phyloP scores from a whole-genome alignment of 2,113 vertebrate genomes.

The Willisornis vidua region DNA sequence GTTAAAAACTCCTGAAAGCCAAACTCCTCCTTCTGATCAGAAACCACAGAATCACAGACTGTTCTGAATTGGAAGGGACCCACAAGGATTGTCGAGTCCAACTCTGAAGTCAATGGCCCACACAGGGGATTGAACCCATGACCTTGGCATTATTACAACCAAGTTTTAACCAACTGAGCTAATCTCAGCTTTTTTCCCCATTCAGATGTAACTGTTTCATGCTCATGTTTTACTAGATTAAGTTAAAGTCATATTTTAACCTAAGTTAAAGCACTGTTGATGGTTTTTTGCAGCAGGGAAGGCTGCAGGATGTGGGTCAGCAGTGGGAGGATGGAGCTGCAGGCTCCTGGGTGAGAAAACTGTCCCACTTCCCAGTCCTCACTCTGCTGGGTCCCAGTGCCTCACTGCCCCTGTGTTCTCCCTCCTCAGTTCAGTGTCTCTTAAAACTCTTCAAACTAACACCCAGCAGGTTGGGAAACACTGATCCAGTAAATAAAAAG shows the following conservation, averaged over 20 bases:
- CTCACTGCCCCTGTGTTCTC: rapidly evolving
- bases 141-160: no score
- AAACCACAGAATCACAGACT: neutral
- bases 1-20: neutral
- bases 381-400: neutral
- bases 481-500: neutral
- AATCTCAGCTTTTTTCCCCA: neutral
- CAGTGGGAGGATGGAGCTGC: neutral
- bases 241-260: neutral
- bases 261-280: neutral
- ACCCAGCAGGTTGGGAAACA: neutral
- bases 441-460: neutral
- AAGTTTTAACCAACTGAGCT: no score
- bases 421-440: neutral
- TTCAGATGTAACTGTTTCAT: neutral
- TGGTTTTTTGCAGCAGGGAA: neutral
- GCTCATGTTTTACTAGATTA: neutral
- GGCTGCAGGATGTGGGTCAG: neutral
- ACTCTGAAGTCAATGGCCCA: no score
- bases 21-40: neutral
- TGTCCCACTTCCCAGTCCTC: rapidly evolving
- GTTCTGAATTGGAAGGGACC: no score
- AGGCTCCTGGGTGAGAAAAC: neutral
- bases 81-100: no score
- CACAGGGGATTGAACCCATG: no score